These are phyloP conservation scores for Pogonomyrmex barbatus DNA, from an alignment of 1,140 invertebrate genomes.

Conservation along the genomic window DNA sequence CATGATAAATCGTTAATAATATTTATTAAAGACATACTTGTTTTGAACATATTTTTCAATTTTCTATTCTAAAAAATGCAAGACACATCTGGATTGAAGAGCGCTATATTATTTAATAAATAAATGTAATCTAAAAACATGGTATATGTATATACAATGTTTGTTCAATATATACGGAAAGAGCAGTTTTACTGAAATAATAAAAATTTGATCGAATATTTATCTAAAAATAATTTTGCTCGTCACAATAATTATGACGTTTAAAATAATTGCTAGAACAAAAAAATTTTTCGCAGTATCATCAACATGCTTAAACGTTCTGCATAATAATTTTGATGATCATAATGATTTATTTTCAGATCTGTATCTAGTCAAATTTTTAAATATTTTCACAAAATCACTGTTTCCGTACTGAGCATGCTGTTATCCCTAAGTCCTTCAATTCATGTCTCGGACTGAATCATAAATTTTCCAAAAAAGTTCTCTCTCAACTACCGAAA, in stretches of 20 bases:
- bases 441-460: conserved; percentile 4
- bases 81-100: not conserved
- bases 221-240: no score
- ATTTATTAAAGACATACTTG: not conserved
- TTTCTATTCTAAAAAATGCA: conserved; percentile 7
- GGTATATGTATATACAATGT: not conserved
- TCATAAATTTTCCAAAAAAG: conserved; percentile 14
- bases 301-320: no score
- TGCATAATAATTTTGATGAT: no score
- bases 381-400: no score
- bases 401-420: not conserved
- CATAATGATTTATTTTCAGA: no score
- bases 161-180: not conserved
- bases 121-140: conserved; percentile 13
- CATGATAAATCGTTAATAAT: conserved; percentile 11
- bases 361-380: no score
- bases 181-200: no score
- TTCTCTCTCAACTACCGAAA: not conserved
- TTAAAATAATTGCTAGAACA: no score
- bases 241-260: no score
- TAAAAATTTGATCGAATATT: not conserved
- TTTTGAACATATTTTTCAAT: not conserved
- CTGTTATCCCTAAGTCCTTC: not conserved
- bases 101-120: not conserved
- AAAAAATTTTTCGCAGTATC: no score